Base-by-base conservation (phyloP, 2,797 vertebrate genomes). In the Steatocranus sp. region DNA sequence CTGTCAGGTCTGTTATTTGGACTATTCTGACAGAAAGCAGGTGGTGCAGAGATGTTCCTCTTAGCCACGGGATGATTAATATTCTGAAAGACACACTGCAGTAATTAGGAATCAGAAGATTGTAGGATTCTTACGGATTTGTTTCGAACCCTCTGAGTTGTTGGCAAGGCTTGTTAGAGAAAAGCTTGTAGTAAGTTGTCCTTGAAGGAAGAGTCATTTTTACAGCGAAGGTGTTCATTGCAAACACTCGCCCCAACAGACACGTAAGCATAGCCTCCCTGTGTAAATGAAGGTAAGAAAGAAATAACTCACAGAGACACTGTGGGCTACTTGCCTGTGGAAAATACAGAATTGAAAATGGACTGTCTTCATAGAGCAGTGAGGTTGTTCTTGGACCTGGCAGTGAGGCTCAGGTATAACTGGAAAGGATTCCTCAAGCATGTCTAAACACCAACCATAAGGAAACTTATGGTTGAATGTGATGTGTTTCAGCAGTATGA, bases 321-420 rank as follows among this genome's bases (percentile, higher is more conserved):
- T 14, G 79, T 58, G 51, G 74, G 77, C 54, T 43, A 27, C 17
- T 76, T 2, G 41, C 38, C 77, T 54, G 38, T 25, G 68, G 48
- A 88, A 86, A 88, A 63, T 77, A 10, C 7, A 25, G n/a, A 61
- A 77, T 54, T 9, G 50, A 80, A 84, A 83, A 76, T 49, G 12
- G 25, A 11, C 49, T 6, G 12, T 73, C 27, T 73, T 51, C 25
- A 61, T 23, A 76, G 36, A 9, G 14, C 7, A 27, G 34, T 23
- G 8, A 30, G 58, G 51, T 76, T 88, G 68, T 87, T 89, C 56
- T 86, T 88, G 83, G 84, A 86, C 53, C 7, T 63, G 25, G 66
- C 53, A 30, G 66, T 73, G 25, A 73, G 66, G 66, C 41, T 86
- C 34, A 85, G 53, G 77, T 85, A 78, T 63, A 75, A 66, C 4